Evolutionary conservation across 2,113 vertebrate species (phyloP).

Genomic region (Rhombomys opimus): DNA sequence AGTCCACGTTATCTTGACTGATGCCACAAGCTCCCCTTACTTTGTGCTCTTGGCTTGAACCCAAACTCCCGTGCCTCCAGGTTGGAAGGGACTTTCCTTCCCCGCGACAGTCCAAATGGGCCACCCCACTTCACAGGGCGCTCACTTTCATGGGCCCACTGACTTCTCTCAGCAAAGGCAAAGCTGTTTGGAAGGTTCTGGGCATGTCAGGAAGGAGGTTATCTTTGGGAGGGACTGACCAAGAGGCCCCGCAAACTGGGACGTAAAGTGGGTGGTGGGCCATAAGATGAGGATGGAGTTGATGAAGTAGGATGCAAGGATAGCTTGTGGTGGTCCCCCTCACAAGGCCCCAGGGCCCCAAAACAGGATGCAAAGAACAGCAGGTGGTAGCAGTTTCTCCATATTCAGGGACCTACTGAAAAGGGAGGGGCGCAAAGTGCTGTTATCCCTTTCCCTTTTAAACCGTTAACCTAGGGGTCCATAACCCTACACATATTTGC

Average conservation of each 20-base stretch:
- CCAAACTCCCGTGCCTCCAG: neutral
- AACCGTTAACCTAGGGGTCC: neutral
- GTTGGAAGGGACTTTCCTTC: no score
- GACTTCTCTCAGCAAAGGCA: neutral
- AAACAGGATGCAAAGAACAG: neutral
- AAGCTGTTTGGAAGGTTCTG: neutral
- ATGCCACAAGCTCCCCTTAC: neutral
- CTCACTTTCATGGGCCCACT: accelerated
- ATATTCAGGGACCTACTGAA: neutral
- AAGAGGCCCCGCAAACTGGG: neutral
- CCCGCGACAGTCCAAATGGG: accelerated
- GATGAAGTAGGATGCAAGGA: neutral
- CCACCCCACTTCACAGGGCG: accelerated
- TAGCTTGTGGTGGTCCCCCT: neutral
- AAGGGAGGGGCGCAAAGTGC: no score
- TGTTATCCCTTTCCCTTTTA: neutral
- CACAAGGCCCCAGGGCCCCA: no score
- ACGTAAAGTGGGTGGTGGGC: neutral
- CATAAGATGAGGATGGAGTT: neutral
- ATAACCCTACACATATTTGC: neutral
- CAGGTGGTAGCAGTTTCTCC: neutral
- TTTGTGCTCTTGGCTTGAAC: neutral
- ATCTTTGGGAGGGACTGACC: neutral
- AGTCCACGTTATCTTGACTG: neutral
- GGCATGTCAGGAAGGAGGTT: neutral